Base-by-base conservation (phyloP, 2,888 invertebrate genomes). In the Lithophane ornitopus region DNA sequence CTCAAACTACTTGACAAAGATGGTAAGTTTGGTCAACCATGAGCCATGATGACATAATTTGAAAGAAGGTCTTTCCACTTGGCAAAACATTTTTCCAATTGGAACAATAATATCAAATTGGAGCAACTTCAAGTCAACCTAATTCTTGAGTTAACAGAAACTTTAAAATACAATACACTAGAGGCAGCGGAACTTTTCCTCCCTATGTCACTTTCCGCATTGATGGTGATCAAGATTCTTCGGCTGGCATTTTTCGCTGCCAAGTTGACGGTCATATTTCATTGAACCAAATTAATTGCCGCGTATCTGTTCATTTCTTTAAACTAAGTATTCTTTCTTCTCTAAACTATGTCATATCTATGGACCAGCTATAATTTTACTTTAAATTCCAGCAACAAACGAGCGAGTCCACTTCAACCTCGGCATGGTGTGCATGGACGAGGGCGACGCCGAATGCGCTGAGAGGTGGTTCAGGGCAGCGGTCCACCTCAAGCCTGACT, bases 371-470 rank as follows among this genome's bases (percentile, higher is more conserved):
- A 46, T 26, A 8, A 41, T 28, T 66, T 2, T 19, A 41, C 56
- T 41, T 41, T 6, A 69, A 46, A 56, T 66, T 75, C 4, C 92
- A 97, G 97, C 98, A 1, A 98, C 97, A 78, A 99, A 99, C 93
- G 99, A 99, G 92, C 97, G 99, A 80, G 98, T 99, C 9, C 98
- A 98, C 94, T 99, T 99, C 94, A 99, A 99, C 96, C 97, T 99
- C 73, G 99, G 99, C 84, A 99, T 99, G 99, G 96, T 99, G 63
- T 98, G 99, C 61, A 99, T 99, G 99, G 99, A 99, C 93, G 99
- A 99, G 90, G 98, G 98, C 62, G 98, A 99, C 91, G 98, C 98
- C 61, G 98, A 97, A 54, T 98, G 98, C 89, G 99, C 99, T 0
- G 99, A 99, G 93, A 97, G 98, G 74, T 99, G 98, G 98, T 99